phyloP scores from a whole-genome alignment of 2,113 vertebrate genomes.

The Pluvianellus socialis region DNA sequence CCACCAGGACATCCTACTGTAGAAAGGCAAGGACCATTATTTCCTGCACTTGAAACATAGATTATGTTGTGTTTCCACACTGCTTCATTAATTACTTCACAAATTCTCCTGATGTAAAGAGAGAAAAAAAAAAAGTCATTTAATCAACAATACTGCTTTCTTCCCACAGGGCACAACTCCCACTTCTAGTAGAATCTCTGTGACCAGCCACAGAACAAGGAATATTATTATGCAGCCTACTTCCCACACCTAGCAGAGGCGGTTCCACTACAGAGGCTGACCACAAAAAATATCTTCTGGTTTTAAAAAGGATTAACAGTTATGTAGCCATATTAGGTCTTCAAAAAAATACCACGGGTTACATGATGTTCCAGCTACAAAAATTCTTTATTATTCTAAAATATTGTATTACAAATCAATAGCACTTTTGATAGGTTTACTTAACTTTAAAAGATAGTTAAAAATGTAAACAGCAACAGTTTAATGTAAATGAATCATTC shows the following conservation, averaged over 20 bases:
- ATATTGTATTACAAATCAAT: not conserved
- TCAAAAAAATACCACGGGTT: not conserved
- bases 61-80: slow-evolving; percentile 97
- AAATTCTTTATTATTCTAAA: not conserved
- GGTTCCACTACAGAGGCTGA: not conserved
- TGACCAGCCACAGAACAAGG: not conserved
- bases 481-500: not conserved
- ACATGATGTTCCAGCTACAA: not conserved
- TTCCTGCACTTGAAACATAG: slow-evolving; percentile 96
- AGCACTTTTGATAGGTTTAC: not conserved
- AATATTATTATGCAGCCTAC: not conserved
- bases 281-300: not conserved
- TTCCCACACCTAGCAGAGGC: not conserved
- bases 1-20: slow-evolving; percentile 98
- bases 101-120: slow-evolving; percentile 87
- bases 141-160: not conserved
- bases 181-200: not conserved
- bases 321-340: not conserved
- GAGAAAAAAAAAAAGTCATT: not conserved
- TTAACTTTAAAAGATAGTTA: not conserved
- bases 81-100: slow-evolving; percentile 95
- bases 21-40: slow-evolving; percentile 96
- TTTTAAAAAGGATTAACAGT: not conserved
- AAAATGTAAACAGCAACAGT: not conserved
- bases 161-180: not conserved